Evolutionary conservation across 2,113 vertebrate genomes (phyloP).

Genomic region (Scortum barcoo): DNA sequence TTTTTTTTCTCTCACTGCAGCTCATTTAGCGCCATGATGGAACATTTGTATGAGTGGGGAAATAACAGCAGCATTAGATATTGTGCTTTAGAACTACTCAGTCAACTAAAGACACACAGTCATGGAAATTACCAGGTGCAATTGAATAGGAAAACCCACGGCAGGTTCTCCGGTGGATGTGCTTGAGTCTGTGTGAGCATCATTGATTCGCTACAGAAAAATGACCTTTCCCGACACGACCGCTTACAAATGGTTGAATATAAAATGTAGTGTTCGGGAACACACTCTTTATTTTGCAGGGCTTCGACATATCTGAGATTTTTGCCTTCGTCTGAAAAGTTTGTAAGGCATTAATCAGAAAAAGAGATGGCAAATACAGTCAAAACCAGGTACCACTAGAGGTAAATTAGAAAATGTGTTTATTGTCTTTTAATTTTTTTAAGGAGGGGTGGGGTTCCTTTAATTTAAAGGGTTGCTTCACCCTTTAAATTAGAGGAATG

Average conservation of each 20-base stretch:
- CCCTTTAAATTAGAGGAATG: slow-evolving; percentile 11
- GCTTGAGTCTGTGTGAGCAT: slow-evolving; percentile 22
- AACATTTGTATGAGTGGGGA: slow-evolving; percentile 59
- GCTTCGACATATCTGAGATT: not conserved
- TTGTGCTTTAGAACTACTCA: slow-evolving; percentile 47
- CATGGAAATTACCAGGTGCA: slow-evolving; percentile 43
- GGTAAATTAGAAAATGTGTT: not conserved
- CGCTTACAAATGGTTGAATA: slow-evolving; percentile 21
- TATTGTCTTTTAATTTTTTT: too few relatives aligned
- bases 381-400: not conserved
- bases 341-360: not conserved
- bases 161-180: slow-evolving; percentile 37
- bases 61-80: slow-evolving; percentile 56
- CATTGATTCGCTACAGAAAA: slow-evolving; percentile 35
- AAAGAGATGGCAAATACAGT: not conserved
- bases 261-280: slow-evolving; percentile 1
- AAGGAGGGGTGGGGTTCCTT: too few relatives aligned
- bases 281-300: not conserved
- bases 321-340: not conserved
- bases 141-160: slow-evolving; percentile 40
- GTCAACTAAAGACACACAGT: slow-evolving; percentile 47
- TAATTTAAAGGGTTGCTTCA: too few relatives aligned
- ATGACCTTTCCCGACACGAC: slow-evolving; percentile 37
- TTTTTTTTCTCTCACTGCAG: slow-evolving; percentile 49
- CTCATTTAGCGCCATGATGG: slow-evolving; percentile 63